phyloP scores from a whole-genome alignment of 1,140 invertebrate species.

The Ylistrum balloti region DNA sequence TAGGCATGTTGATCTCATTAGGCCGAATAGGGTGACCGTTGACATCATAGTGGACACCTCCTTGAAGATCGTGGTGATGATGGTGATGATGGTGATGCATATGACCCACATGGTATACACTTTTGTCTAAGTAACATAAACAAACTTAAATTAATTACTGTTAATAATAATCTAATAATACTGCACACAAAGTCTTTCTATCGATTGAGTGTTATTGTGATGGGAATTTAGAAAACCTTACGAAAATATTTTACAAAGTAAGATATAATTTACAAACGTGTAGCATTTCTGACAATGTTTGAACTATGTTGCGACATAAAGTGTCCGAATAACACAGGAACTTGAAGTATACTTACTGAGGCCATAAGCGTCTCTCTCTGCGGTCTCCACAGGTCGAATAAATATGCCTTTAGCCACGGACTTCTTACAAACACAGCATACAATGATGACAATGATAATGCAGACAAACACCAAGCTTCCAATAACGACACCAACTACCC shows the following conservation, averaged over 20 bases:
- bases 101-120: constrained; percentile 5
- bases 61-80: background rate
- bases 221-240: no score
- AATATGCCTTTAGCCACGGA: background rate
- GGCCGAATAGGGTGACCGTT: background rate
- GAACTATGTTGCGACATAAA: no score
- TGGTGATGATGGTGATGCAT: background rate
- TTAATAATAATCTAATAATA: no score
- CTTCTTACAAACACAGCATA: background rate
- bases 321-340: no score
- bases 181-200: no score
- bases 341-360: background rate
- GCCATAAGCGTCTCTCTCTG: background rate
- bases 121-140: background rate
- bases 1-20: background rate
- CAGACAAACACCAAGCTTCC: background rate
- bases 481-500: background rate
- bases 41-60: background rate
- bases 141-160: no score
- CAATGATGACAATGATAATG: background rate
- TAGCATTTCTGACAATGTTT: no score
- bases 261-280: no score
- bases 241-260: no score
- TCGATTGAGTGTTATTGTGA: no score
- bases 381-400: background rate